Evolutionary conservation across 2,797 vertebrate genomes (phyloP), one percentile per base, ranked within the genome.

Genomic region (Crossoptilon crossoptilon): DNA sequence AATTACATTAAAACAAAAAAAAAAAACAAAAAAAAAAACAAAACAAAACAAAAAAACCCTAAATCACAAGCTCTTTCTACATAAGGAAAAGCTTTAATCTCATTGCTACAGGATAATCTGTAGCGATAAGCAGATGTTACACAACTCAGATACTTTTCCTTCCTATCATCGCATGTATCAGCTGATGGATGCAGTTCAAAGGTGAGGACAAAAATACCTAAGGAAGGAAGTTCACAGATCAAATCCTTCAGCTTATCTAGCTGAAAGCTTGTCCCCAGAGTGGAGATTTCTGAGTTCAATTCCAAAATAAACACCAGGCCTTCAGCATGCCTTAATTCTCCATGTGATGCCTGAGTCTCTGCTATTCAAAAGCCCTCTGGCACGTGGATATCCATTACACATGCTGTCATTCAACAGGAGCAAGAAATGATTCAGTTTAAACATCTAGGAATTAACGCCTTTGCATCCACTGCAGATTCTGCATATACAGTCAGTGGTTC

Each of bases 191-290:
- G 48, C 8, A 4, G 69, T 85, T 94, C 80, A 92, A 93, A 93
- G 31, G 71, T 48, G 48, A 77, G 39, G 84, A 80, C 72, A 94
- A 77, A 91, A 85, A 92, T 94, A 84, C 55, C 69, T 82, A 91
- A 84, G 88, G 88, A 92, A 74, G 46, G 76, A 93, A 93, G 91
- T 77, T 88, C 79, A 86, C 63, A 76, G 82, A 90, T 84, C 83
- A 96, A 91, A 96, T 95, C 93, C 93, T 81, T 26, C 58, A 87
- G 90, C 64, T 97, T 94, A 95, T 92, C 89, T 84, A 26, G 31
- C 89, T 91, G 81, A 93, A 95, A 96, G 91, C 94, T 76, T 92
- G 64, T 85, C 79, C 88, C 59, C 46, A 93, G 56, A 84, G 35
- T 85, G 31, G 55, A 91, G 46, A 21, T 85, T 76, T 84, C 90